Evolutionary conservation across 2,888 invertebrate species (phyloP).

Genomic region (Pandemis heparana): DNA sequence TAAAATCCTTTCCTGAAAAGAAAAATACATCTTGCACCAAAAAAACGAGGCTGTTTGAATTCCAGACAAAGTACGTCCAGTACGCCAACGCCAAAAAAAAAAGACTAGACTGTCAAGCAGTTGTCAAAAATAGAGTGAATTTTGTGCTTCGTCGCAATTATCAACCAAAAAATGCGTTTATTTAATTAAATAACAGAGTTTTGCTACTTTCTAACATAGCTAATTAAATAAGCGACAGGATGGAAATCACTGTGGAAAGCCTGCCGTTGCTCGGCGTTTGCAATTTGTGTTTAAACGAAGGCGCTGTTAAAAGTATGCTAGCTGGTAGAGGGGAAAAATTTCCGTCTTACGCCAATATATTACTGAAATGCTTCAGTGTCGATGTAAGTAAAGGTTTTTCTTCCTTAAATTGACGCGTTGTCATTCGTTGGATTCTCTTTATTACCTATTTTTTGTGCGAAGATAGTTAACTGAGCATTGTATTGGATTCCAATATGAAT

Average conservation of each 20-base stretch:
- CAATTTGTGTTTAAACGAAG: conserved; percentile 75
- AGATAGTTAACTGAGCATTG: background rate
- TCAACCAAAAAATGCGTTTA: conserved; percentile 3
- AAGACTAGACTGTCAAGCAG: conserved; percentile 12
- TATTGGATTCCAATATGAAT: background rate
- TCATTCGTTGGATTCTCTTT: background rate
- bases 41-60: conserved; percentile 39
- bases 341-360: conserved; percentile 70
- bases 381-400: conserved; percentile 67
- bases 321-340: conserved; percentile 52
- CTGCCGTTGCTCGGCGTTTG: conserved; percentile 74
- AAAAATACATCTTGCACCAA: conserved; percentile 37
- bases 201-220: background rate
- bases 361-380: conserved; percentile 73
- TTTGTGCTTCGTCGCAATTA: conserved; percentile 21
- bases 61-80: background rate
- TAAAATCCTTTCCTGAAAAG: conserved; percentile 30
- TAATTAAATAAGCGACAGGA: conserved; percentile 54
- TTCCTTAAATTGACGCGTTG: background rate
- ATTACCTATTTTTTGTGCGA: background rate
- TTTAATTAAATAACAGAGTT: background rate
- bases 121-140: conserved; percentile 21
- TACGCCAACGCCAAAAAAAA: conserved; percentile 4
- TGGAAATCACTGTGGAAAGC: conserved; percentile 71
- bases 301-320: conserved; percentile 76